Conservation (phyloP, 2,113 vertebrate genomes). For the Platichthys flesus region DNA sequence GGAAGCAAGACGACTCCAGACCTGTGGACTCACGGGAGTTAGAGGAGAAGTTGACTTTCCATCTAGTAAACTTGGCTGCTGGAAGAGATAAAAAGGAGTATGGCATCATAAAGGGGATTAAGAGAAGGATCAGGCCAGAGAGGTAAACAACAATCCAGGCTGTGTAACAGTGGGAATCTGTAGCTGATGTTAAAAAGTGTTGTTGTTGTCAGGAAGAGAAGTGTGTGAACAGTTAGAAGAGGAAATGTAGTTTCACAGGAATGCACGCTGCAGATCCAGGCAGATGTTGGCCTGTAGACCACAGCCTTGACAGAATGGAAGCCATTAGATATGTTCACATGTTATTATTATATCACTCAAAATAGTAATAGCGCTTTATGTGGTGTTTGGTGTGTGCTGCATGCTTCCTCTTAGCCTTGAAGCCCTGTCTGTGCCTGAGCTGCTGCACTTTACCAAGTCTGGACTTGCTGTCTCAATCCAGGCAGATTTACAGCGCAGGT, state of each 20-base stretch:
- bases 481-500: constrained; percentile 59
- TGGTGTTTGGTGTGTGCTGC: not conserved
- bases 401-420: constrained; percentile 36
- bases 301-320: not conserved
- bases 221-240: not conserved
- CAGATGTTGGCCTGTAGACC: constrained; percentile 36
- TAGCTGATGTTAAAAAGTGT: too few relatives aligned
- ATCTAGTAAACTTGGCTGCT: constrained; percentile 1
- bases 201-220: not conserved
- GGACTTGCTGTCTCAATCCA: constrained; percentile 70
- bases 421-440: constrained; percentile 45
- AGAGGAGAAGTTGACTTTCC: constrained; percentile 11
- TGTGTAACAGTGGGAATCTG: not conserved
- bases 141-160: constrained; percentile 26
- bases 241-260: constrained; percentile 41
- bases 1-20: not conserved
- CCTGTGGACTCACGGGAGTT: constrained; percentile 37
- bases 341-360: not conserved
- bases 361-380: not conserved
- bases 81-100: constrained; percentile 17
- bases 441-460: constrained; percentile 71
- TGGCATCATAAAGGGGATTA: constrained; percentile 31
- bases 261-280: constrained; percentile 41
- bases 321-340: not conserved
- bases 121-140: not conserved